Conservation (phyloP, 2,888 invertebrate genomes). For the Ceraclea dissimilis region DNA sequence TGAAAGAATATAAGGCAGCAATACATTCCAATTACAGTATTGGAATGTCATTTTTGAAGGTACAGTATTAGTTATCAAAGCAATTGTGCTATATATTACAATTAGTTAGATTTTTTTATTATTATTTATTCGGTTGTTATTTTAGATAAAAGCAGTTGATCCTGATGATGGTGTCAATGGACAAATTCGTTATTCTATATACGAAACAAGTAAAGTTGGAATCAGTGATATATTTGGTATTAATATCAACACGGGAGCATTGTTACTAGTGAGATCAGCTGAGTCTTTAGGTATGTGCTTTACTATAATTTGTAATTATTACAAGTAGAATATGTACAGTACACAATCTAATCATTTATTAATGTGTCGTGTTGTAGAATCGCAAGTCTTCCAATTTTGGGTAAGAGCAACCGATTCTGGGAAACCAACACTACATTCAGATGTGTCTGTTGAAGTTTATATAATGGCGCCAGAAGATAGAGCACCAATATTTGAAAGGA, state of each 20-base stretch:
- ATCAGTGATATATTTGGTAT: constrained; percentile 65
- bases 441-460: constrained; percentile 74
- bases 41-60: constrained; percentile 53
- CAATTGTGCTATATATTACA: no score
- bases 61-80: constrained; percentile 29
- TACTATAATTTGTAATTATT: no score
- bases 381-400: constrained; percentile 79
- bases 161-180: constrained; percentile 67
- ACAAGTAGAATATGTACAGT: no score
- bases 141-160: constrained; percentile 64
- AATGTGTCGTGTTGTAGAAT: no score
- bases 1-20: constrained; percentile 70
- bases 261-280: constrained; percentile 59
- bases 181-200: constrained; percentile 67
- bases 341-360: no score
- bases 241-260: constrained; percentile 64
- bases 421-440: constrained; percentile 64
- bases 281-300: constrained; percentile 41
- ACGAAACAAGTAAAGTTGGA: constrained; percentile 58
- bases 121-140: background rate
- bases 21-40: constrained; percentile 53
- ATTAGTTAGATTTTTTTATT: no score
- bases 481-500: constrained; percentile 68
- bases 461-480: constrained; percentile 63
- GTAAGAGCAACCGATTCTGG: constrained; percentile 83